A percentile compares a stretch with the other conserved stretches of the same genome.
Conservation (phyloP, 2,888 invertebrate genomes). For the Drosophila quinaria region DNA sequence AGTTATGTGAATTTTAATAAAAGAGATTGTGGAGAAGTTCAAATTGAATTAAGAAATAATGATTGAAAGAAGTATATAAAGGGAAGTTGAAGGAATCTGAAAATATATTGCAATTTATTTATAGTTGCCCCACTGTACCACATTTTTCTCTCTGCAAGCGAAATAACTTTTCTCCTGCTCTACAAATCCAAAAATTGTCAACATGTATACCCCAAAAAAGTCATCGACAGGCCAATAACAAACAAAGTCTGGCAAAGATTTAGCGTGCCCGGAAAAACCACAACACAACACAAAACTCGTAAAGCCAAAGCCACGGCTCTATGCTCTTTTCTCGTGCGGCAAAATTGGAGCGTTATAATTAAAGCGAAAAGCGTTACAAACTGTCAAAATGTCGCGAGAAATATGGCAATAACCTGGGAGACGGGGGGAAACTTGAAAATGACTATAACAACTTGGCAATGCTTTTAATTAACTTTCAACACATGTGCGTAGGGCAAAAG, state of each 20-base stretch:
- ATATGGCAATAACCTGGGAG: conserved; percentile 12
- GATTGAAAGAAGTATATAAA: neutral
- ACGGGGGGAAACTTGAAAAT: no score
- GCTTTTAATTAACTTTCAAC: conserved; percentile 73
- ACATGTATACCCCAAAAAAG: conserved; percentile 22
- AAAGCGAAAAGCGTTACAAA: conserved; percentile 60
- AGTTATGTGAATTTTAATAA: neutral
- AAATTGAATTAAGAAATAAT: neutral
- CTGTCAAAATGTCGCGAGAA: conserved; percentile 63
- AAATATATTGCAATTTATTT: neutral
- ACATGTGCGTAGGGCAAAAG: conserved; percentile 29
- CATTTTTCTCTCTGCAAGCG: neutral
- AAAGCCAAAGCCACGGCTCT: conserved; percentile 33
- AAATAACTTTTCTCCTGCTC: conserved; percentile 21
- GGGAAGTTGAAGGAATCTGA: no score
- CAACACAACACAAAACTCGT: conserved; percentile 30
- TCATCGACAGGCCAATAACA: conserved; percentile 53
- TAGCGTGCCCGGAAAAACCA: conserved; percentile 23
- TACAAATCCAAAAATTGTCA: conserved; percentile 30
- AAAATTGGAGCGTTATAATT: conserved; percentile 56
- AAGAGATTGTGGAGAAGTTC: neutral
- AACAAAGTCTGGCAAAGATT: conserved; percentile 31
- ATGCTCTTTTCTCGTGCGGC: neutral
- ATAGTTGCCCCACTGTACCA: conserved; percentile 14
- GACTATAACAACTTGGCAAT: conserved; percentile 14